Percentiles rank a stretch among this genome's conserved stretches.
These are phyloP conservation scores for Seira ritae DNA, from an alignment of 2,888 invertebrate genomes.

Conservation along the genomic window DNA sequence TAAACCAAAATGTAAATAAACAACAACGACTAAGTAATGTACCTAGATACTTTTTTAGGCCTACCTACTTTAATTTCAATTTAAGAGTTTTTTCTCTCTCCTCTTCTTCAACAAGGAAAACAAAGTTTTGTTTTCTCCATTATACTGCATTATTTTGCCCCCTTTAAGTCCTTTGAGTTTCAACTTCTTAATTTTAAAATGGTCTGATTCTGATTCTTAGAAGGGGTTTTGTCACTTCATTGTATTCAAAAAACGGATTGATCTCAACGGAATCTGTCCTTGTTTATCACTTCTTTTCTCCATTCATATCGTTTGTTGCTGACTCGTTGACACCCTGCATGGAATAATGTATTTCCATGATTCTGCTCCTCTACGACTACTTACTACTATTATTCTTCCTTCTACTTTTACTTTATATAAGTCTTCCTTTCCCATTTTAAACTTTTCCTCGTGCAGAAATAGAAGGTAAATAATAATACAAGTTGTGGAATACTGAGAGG, in stretches of 20 bases:
- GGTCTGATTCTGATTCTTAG: constrained; percentile 1
- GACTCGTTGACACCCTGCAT: constrained; percentile 23
- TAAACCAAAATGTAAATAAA: too few species aligned
- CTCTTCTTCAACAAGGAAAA: not conserved
- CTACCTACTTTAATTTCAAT: not conserved
- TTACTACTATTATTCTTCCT: not conserved
- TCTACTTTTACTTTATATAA: constrained; percentile 26
- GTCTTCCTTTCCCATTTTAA: constrained; percentile 4
- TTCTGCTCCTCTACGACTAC: constrained; percentile 4
- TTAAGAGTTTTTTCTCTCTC: not conserved
- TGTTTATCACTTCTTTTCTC: constrained; percentile 30
- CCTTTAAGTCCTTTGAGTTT: not conserved
- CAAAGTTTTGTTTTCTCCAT: not conserved
- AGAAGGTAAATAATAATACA: constrained; percentile 25
- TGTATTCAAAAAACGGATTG: constrained; percentile 2
- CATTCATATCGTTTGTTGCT: constrained; percentile 17
- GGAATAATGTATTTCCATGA: not conserved
- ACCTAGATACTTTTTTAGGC: too few species aligned
- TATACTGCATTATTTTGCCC: not conserved
- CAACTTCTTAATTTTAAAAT: constrained; percentile 39
- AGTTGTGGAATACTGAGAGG: constrained; percentile 11
- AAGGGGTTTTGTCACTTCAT: not conserved
- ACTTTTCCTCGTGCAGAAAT: not conserved
- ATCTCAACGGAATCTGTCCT: not conserved
- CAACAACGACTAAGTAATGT: too few species aligned